A percentile compares a stretch with the other conserved stretches of the same genome.
Evolutionary conservation across 2,797 vertebrate species (phyloP).

Genomic region (Antrozous pallidus): DNA sequence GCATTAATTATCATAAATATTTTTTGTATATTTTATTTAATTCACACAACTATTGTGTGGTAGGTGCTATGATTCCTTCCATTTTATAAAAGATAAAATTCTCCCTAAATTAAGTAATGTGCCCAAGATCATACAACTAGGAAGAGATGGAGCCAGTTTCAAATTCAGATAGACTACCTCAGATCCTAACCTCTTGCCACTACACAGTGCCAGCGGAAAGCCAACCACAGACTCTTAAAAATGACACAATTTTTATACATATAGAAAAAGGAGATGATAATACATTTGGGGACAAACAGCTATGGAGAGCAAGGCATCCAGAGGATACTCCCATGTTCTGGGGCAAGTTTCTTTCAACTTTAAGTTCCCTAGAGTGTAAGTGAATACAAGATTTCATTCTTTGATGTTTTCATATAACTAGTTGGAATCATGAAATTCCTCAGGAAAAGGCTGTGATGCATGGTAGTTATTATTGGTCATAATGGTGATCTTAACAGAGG

Average conservation of each 20-base stretch:
- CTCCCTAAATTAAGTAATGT: background rate
- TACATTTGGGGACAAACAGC: background rate
- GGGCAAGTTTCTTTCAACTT: background rate
- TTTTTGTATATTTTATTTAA: background rate
- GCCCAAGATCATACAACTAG: background rate
- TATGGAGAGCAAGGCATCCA: background rate
- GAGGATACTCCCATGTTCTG: background rate
- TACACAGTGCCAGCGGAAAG: background rate
- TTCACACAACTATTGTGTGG: background rate
- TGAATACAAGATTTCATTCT: background rate
- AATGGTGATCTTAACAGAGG: background rate
- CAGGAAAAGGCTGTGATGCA: background rate
- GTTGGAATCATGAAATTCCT: background rate
- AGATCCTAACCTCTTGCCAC: background rate
- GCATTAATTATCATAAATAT: background rate
- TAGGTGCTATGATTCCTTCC: background rate
- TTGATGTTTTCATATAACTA: background rate
- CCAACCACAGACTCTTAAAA: background rate
- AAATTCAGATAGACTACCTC: background rate
- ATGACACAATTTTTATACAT: background rate
- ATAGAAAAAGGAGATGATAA: background rate
- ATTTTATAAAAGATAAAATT: background rate
- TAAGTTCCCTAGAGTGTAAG: background rate
- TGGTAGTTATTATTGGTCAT: background rate
- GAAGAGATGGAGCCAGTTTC: background rate